Percentiles rank a stretch among this genome's conserved stretches.
These are phyloP conservation scores for Serilophus lunatus DNA, from an alignment of 2,113 vertebrate genomes.

Conservation along the genomic window DNA sequence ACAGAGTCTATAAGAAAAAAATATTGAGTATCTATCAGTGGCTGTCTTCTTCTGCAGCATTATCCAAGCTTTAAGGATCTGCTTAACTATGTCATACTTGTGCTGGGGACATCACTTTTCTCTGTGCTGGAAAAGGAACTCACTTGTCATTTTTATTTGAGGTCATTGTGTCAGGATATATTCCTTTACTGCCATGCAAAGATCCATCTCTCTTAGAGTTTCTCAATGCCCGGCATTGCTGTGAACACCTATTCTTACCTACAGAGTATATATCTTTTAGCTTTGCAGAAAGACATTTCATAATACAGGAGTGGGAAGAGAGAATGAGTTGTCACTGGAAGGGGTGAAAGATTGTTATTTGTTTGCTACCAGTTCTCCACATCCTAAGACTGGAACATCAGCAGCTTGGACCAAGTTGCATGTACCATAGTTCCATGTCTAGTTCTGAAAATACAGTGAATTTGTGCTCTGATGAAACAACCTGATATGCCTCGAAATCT, in stretches of 20 bases:
- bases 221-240: not conserved
- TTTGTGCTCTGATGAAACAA: not conserved
- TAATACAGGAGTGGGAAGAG: slow-evolving; percentile 10
- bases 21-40: not conserved
- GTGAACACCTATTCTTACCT: not conserved
- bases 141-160: slow-evolving; percentile 34
- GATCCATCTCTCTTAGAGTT: slow-evolving; percentile 32
- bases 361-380: not conserved
- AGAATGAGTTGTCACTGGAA: slow-evolving; percentile 23
- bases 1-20: not conserved
- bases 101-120: not conserved
- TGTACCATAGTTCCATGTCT: not conserved
- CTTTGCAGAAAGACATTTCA: not conserved
- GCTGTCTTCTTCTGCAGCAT: not conserved
- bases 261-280: slow-evolving; percentile 27
- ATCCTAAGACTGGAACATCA: not conserved
- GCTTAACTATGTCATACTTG: not conserved
- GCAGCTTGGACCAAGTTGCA: not conserved
- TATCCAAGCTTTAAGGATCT: slow-evolving; percentile 1
- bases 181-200: not conserved
- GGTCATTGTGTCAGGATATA: slow-evolving; percentile 19
- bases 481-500: not conserved
- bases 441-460: not conserved
- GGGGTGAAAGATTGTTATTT: slow-evolving; percentile 23
- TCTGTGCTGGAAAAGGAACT: not conserved